These are phyloP conservation scores for Drymodes brunneopygia DNA, from an alignment of 2,113 vertebrate species.

Conservation along the genomic window DNA sequence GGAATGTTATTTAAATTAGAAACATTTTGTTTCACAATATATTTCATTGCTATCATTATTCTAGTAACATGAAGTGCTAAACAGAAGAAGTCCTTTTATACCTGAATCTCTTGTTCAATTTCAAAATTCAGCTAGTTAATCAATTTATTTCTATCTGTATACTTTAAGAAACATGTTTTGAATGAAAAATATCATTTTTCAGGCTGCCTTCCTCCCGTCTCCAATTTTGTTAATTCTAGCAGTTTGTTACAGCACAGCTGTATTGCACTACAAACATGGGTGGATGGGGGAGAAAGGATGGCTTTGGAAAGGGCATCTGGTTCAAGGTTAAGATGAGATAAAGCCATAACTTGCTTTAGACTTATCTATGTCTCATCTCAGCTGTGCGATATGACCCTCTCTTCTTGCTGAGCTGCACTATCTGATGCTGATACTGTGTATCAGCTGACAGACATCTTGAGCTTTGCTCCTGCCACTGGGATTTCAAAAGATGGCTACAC, in stretches of 20 bases:
- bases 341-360: slow-evolving; percentile 31
- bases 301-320: neutral
- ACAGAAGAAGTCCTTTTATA: neutral
- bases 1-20: neutral
- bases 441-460: slow-evolving; percentile 24
- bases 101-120: neutral
- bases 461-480: slow-evolving; percentile 5
- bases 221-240: neutral
- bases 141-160: slow-evolving; percentile 33
- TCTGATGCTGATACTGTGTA: slow-evolving; percentile 39
- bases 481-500: slow-evolving; percentile 3
- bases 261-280: neutral
- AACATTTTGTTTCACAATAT: neutral
- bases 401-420: neutral
- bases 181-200: neutral
- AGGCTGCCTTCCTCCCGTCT: neutral
- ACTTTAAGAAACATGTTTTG: neutral
- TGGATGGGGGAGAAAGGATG: neutral
- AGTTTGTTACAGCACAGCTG: neutral
- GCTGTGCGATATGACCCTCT: neutral
- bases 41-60: neutral
- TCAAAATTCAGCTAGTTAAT: neutral
- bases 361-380: slow-evolving; percentile 27
- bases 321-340: slow-evolving; percentile 50
- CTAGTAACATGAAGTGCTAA: neutral